A percentile compares a stretch with the other conserved stretches of the same genome.
Evolutionary conservation across 2,113 vertebrate species (phyloP).

Genomic region (Halcyon senegalensis): DNA sequence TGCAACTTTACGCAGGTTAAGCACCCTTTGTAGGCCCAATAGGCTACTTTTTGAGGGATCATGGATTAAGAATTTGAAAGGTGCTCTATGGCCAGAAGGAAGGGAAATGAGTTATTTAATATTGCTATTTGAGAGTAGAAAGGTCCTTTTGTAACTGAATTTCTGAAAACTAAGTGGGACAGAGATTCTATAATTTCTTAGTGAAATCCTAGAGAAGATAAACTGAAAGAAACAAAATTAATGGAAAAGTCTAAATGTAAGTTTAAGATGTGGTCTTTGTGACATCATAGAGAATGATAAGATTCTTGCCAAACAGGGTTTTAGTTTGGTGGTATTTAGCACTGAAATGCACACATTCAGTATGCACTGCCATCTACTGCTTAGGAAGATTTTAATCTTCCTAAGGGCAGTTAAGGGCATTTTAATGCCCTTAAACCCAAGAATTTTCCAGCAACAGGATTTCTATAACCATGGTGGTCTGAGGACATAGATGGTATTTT

Average conservation of each 20-base stretch:
- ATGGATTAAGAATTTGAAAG: not conserved
- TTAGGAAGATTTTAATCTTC: not conserved
- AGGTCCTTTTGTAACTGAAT: conserved; percentile 53
- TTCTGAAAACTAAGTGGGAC: conserved; percentile 47
- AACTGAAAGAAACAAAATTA: not conserved
- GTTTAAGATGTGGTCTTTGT: not conserved
- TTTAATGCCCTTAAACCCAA: not conserved
- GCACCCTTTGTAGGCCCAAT: not conserved
- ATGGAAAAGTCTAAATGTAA: not conserved
- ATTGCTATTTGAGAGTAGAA: conserved; percentile 1
- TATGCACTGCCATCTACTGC: conserved; percentile 28
- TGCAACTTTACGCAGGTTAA: not conserved
- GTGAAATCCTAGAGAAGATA: not conserved
- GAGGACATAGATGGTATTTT: not conserved
- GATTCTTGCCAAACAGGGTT: not conserved
- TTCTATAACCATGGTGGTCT: not conserved
- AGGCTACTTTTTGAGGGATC: conserved; percentile 4
- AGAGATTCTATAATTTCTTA: not conserved
- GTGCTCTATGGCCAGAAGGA: not conserved
- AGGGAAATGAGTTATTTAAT: conserved; percentile 46
- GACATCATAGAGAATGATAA: not conserved
- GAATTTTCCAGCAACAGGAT: not conserved
- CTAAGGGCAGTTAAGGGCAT: no score
- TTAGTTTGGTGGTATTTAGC: not conserved
- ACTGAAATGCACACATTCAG: not conserved